Conservation (phyloP, 92 coral and sea anemone species). For the Blastomussa wellsi region DNA sequence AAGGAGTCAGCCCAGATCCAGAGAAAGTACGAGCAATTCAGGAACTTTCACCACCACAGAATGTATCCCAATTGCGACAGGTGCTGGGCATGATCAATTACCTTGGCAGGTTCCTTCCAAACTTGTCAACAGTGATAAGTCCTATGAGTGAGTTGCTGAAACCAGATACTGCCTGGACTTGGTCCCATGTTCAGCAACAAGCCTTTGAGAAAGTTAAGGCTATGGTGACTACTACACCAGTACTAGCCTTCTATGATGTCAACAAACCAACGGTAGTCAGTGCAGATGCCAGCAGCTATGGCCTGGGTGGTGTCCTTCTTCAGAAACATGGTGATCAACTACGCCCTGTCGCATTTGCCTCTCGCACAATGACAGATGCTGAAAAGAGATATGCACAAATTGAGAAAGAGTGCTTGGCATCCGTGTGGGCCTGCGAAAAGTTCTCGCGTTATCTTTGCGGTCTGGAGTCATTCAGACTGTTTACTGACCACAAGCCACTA, state of each 20-base stretch:
- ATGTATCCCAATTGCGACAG: slow-evolving; percentile 11
- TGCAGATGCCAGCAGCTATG: not conserved
- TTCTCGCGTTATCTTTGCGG: slow-evolving; percentile 63
- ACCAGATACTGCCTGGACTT: not conserved
- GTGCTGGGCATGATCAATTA: slow-evolving; percentile 6
- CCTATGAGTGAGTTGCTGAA: slow-evolving; percentile 12
- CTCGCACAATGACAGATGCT: not conserved
- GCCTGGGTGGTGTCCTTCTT: not conserved
- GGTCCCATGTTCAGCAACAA: slow-evolving; percentile 11
- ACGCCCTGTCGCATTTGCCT: slow-evolving; percentile 5
- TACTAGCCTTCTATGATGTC: slow-evolving; percentile 27
- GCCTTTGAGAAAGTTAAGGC: slow-evolving; percentile 23
- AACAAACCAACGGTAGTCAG: slow-evolving; percentile 17
- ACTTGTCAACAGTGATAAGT: not conserved
- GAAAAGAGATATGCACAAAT: slow-evolving; percentile 40
- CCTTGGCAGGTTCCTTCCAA: slow-evolving; percentile 17
- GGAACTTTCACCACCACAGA: slow-evolving; percentile 19
- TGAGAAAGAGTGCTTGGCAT: slow-evolving; percentile 58
- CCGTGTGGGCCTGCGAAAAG: slow-evolving; percentile 69
- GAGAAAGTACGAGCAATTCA: slow-evolving; percentile 1
- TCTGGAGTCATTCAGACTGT: no score
- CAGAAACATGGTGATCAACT: slow-evolving; percentile 2
- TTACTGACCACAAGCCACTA: no score
- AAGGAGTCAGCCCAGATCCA: slow-evolving; percentile 20
- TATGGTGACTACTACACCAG: not conserved